Conservation (phyloP, 2,797 vertebrate species). For the Hemitrygon akajei region DNA sequence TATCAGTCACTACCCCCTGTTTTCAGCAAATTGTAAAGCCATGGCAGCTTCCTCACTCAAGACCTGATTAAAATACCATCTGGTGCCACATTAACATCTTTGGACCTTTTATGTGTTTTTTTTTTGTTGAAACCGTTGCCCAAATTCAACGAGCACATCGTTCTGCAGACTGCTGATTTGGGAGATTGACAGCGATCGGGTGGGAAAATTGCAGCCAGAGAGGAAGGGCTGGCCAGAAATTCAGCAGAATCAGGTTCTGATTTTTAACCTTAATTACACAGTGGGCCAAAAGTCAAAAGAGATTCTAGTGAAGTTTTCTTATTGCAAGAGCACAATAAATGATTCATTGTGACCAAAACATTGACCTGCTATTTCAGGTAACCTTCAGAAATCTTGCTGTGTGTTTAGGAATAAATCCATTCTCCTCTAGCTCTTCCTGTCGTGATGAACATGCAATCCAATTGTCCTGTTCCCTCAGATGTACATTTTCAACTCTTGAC, state of each 20-base stretch:
- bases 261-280: background rate
- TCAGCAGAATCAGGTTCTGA: background rate
- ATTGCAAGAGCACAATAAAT: background rate
- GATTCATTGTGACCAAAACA: background rate
- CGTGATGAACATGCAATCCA: background rate
- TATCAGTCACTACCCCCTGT: background rate
- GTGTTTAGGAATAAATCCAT: background rate
- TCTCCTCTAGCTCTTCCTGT: background rate
- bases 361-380: background rate
- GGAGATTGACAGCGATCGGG: background rate
- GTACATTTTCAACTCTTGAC: background rate
- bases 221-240: background rate
- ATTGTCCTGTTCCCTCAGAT: background rate
- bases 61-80: background rate
- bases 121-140: background rate
- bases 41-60: background rate
- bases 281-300: background rate
- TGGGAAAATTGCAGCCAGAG: background rate
- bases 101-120: background rate
- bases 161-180: background rate
- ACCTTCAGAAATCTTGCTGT: background rate
- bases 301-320: background rate
- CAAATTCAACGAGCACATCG: background rate
- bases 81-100: background rate
- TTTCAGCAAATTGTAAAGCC: background rate